Evolutionary conservation across 1,140 invertebrate species (phyloP).

Genomic region (Rhopalosiphum padi): DNA sequence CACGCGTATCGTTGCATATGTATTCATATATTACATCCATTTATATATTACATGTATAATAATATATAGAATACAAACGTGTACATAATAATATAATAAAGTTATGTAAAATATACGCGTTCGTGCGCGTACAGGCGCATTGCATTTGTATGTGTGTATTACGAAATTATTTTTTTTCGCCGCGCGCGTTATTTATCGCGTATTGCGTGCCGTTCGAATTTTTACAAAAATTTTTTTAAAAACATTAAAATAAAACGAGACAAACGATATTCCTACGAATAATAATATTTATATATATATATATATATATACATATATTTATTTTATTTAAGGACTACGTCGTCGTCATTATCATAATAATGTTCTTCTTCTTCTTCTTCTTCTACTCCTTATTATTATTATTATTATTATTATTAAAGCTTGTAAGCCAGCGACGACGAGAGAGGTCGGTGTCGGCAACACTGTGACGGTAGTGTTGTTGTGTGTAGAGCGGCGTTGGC

Average conservation of each 20-base stretch:
- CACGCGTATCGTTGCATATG: neutral
- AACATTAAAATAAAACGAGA: neutral
- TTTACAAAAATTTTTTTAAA: neutral
- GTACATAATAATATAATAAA: neutral
- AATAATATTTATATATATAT: neutral
- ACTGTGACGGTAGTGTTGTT: conserved; percentile 36
- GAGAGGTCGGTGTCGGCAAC: conserved; percentile 57
- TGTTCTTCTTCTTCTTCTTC: neutral
- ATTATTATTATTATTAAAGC: conserved; percentile 50
- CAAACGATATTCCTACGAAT: neutral
- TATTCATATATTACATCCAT: neutral
- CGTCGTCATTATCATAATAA: conserved; percentile 27
- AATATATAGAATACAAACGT: neutral
- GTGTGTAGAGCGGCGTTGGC: neutral
- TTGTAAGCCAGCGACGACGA: conserved; percentile 39
- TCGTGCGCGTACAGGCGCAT: neutral
- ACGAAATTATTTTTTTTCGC: neutral
- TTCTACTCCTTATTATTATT: neutral
- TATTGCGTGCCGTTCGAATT: neutral
- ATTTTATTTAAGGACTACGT: conserved; percentile 19
- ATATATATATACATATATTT: neutral
- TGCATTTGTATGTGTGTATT: neutral
- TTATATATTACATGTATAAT: neutral
- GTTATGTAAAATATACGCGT: neutral
- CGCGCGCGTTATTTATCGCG: neutral